Percentiles rank a stretch among this genome's conserved stretches.
These are phyloP conservation scores for Drosophila pruinosa DNA, from an alignment of 1,140 invertebrate species.

Conservation along the genomic window DNA sequence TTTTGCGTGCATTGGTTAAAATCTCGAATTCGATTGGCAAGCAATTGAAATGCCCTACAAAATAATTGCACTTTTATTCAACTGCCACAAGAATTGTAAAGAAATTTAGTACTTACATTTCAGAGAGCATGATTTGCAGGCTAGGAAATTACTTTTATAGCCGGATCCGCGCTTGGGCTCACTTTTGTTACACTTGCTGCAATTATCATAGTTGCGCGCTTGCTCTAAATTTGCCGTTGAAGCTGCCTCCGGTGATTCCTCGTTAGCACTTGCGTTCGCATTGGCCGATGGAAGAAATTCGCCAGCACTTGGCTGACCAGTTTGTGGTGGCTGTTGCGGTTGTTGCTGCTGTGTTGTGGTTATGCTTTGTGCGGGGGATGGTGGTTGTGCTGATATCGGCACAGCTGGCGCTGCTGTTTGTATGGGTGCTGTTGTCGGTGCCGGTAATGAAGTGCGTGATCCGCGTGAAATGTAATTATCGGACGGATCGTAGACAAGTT, in stretches of 20 bases:
- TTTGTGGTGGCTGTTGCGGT: constrained; percentile 17
- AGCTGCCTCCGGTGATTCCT: background rate
- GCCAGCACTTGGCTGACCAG: background rate
- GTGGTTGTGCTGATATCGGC: background rate
- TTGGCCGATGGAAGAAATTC: background rate
- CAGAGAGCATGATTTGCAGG: constrained; percentile 59
- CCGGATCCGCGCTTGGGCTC: constrained; percentile 63
- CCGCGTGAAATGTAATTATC: constrained; percentile 87
- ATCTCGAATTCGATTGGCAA: constrained; percentile 40
- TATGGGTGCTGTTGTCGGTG: background rate
- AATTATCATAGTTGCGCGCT: constrained; percentile 50
- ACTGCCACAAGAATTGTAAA: background rate
- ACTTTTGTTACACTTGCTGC: constrained; percentile 62
- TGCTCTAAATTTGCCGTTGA: background rate
- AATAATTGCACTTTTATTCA: background rate
- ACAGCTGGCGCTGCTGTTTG: background rate
- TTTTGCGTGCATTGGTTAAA: constrained; percentile 48
- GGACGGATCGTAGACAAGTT: constrained; percentile 89
- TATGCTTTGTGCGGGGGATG: background rate
- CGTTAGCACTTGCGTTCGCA: constrained; percentile 4
- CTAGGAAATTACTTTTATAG: constrained; percentile 63
- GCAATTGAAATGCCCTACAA: constrained; percentile 58
- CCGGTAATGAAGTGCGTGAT: constrained; percentile 33
- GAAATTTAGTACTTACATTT: constrained; percentile 50
- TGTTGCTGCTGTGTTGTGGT: background rate